Evolutionary conservation across 2,797 vertebrate genomes (phyloP).

Genomic region (Halcyon leucocephala): DNA sequence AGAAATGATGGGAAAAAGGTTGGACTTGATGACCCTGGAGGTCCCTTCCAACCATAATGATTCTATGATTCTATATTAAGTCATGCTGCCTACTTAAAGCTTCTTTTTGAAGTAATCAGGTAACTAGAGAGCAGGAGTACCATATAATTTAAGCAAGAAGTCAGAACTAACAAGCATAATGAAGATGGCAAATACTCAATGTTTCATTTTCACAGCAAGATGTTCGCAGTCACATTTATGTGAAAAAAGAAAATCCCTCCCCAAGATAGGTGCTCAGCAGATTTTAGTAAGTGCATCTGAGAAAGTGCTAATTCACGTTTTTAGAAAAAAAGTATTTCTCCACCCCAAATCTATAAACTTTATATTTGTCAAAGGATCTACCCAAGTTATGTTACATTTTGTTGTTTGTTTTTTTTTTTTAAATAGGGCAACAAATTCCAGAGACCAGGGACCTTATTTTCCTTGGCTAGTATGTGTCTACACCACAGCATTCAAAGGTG

Average conservation of each 20-base stretch:
- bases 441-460: not conserved
- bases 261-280: not conserved
- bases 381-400: not conserved
- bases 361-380: not conserved
- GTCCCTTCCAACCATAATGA: too few species aligned
- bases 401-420: too few species aligned
- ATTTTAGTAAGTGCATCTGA: not conserved
- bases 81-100: not conserved
- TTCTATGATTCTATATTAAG: not conserved
- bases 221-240: not conserved
- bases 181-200: not conserved
- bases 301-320: not conserved
- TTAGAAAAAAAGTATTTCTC: not conserved
- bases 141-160: not conserved
- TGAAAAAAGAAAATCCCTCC: not conserved
- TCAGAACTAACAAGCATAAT: not conserved
- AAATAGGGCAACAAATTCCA: not conserved
- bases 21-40: too few species aligned
- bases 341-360: not conserved
- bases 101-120: not conserved
- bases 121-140: not conserved
- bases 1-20: too few species aligned
- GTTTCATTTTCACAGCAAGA: not conserved
- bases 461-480: not conserved
- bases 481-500: not conserved